Conservation (phyloP, 2,888 invertebrate species). For the Tetrapedia diversipes region DNA sequence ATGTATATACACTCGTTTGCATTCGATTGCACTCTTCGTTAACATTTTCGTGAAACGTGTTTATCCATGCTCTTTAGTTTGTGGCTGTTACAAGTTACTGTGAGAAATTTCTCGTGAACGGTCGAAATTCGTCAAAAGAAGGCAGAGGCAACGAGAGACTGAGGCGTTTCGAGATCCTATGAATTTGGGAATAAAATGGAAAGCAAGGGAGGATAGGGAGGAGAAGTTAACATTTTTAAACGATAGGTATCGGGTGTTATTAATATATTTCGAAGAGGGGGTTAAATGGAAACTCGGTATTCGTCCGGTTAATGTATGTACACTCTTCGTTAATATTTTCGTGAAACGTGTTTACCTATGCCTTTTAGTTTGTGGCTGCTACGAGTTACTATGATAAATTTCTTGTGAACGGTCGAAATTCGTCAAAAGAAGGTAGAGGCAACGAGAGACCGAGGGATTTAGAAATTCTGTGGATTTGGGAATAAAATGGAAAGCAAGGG, state of each 20-base stretch:
- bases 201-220: too few relatives aligned
- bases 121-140: not conserved
- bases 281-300: too few relatives aligned
- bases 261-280: too few relatives aligned
- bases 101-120: not conserved
- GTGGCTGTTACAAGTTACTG: not conserved
- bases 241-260: too few relatives aligned
- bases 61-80: too few relatives aligned
- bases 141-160: not conserved
- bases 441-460: not conserved
- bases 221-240: slow-evolving; percentile 2
- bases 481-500: slow-evolving; percentile 5
- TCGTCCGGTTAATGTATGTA: too few relatives aligned
- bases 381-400: not conserved
- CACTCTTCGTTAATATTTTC: slow-evolving; percentile 12
- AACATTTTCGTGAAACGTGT: slow-evolving; percentile 26
- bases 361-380: too few relatives aligned
- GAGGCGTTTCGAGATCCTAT: not conserved
- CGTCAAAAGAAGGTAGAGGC: not conserved
- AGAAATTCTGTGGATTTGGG: not conserved
- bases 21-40: not conserved
- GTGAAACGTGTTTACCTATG: too few relatives aligned
- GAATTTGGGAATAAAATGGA: not conserved
- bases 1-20: too few relatives aligned
- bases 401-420: not conserved